Conservation (phyloP, 2,113 vertebrate species). For the Cathartes aura region DNA sequence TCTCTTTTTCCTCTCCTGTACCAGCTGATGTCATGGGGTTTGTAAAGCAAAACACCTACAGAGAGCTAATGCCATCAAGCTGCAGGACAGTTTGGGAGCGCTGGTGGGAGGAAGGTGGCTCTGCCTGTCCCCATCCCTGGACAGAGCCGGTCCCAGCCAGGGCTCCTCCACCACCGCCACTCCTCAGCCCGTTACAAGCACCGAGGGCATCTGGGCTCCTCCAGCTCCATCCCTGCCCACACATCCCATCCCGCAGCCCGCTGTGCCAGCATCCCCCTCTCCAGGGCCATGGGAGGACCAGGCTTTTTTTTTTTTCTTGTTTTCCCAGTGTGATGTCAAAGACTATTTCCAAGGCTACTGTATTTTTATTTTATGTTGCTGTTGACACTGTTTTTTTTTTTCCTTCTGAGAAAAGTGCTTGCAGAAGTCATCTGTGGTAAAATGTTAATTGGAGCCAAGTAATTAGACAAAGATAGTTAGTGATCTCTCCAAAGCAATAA, state of each 20-base stretch:
- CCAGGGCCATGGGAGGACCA: neutral
- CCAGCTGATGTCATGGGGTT: neutral
- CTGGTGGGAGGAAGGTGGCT: neutral
- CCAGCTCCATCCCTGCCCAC: neutral
- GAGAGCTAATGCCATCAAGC: accelerated
- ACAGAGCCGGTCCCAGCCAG: neutral
- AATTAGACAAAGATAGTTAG: conserved; percentile 68
- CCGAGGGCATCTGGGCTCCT: neutral
- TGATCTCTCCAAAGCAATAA: conserved; percentile 61
- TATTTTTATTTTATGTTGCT: neutral
- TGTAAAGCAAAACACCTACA: neutral
- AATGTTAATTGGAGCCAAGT: conserved; percentile 68
- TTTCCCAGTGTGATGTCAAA: neutral
- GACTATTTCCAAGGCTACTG: neutral
- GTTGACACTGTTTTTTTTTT: neutral
- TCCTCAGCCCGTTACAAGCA: accelerated
- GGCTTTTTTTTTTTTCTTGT: too few relatives aligned
- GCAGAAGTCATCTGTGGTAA: conserved; percentile 31
- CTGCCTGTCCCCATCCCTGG: neutral
- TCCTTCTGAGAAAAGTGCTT: conserved; percentile 5
- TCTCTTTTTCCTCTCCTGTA: neutral
- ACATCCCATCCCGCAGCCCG: neutral
- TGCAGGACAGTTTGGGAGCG: accelerated
- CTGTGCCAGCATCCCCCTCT: neutral
- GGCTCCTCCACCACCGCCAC: neutral